Conservation (phyloP, 2,113 vertebrate genomes). For the Aptenodytes forsteri region DNA sequence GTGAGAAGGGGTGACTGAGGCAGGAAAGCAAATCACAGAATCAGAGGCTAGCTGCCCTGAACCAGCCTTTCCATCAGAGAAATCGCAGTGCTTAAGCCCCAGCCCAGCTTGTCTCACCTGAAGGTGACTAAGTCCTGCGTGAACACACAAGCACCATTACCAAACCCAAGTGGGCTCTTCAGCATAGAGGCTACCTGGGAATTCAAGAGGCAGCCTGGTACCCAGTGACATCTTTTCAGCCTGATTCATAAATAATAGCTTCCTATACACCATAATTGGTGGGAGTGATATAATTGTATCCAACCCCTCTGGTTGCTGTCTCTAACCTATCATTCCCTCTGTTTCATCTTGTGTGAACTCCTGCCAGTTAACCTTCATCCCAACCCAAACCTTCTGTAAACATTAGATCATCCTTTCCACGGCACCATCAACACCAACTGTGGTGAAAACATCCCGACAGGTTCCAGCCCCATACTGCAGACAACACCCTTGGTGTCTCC, state of each 20-base stretch:
- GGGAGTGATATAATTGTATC: background rate
- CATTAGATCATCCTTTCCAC: background rate
- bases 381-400: background rate
- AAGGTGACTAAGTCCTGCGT: background rate
- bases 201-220: background rate
- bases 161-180: background rate
- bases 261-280: background rate
- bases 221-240: background rate
- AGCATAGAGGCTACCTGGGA: background rate
- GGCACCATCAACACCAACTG: background rate
- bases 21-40: background rate
- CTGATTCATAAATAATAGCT: background rate
- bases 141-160: background rate
- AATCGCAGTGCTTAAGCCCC: rapidly evolving
- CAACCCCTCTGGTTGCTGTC: background rate
- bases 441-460: background rate
- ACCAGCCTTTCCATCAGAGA: background rate
- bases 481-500: background rate
- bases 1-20: background rate
- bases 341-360: background rate
- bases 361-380: background rate
- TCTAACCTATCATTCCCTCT: background rate
- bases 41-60: background rate
- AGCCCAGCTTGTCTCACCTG: background rate
- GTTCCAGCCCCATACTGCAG: background rate